Conservation (phyloP, 2,888 invertebrate genomes). For the Yponomeuta plumbellus region DNA sequence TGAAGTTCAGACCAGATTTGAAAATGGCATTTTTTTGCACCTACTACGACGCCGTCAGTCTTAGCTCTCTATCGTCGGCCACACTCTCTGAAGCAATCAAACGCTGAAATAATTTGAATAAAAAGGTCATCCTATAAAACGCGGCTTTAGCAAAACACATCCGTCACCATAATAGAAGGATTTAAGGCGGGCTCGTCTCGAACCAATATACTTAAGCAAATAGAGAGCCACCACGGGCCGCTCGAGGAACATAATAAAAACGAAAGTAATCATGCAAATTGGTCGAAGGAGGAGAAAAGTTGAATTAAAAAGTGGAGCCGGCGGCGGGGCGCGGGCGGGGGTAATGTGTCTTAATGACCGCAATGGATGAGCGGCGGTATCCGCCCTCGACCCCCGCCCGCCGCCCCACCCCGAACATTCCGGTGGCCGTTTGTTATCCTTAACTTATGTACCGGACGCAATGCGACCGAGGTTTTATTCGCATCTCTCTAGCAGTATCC, state of each 20-base stretch:
- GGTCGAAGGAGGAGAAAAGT: conserved; percentile 64
- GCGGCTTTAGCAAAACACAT: background rate
- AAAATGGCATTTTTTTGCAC: no score
- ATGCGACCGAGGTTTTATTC: background rate
- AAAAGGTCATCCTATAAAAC: conserved; percentile 1
- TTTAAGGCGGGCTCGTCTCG: conserved; percentile 12
- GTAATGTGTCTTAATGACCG: conserved; percentile 76
- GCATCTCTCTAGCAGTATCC: background rate
- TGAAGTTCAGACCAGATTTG: no score
- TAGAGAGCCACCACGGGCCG: conserved; percentile 23
- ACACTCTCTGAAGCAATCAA: background rate
- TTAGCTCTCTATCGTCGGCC: no score
- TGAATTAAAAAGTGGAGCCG: conserved; percentile 72
- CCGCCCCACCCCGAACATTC: conserved; percentile 42
- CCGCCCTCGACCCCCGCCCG: conserved; percentile 41
- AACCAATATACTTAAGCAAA: conserved; percentile 27
- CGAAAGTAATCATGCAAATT: conserved; percentile 77
- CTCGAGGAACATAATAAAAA: conserved; percentile 65
- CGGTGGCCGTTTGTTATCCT: conserved; percentile 40
- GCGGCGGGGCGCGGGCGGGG: conserved; percentile 33
- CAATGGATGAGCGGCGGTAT: conserved; percentile 68
- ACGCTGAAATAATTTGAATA: background rate
- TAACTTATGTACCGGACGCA: conserved; percentile 12
- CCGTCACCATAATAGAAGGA: conserved; percentile 15
- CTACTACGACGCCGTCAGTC: no score